Percentiles rank a stretch among this genome's conserved stretches.
phyloP scores from a whole-genome alignment of 2,797 vertebrate genomes.

The Ambastaia sidthimunki region DNA sequence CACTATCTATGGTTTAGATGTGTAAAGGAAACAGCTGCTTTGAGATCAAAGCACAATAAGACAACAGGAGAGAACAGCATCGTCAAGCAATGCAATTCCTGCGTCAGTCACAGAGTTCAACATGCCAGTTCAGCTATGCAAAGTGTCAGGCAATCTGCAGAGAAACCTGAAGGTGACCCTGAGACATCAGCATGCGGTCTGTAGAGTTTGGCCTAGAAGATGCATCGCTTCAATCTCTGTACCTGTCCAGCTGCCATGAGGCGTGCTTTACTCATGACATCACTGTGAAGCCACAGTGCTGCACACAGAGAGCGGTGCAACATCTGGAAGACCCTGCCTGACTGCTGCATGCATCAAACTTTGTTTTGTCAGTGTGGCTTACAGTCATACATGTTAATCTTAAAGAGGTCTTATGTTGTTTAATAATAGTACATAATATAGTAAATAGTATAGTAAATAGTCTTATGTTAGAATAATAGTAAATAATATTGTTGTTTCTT shows the following conservation, averaged over 20 bases:
- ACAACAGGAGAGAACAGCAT: slow-evolving; percentile 38
- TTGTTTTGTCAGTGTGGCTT: slow-evolving; percentile 59
- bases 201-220: slow-evolving; percentile 55
- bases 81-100: slow-evolving; percentile 62
- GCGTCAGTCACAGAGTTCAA: slow-evolving; percentile 49
- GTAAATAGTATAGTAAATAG: too few relatives aligned
- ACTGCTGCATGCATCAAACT: slow-evolving; percentile 50
- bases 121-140: slow-evolving; percentile 48
- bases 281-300: slow-evolving; percentile 66
- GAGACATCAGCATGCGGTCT: slow-evolving; percentile 49
- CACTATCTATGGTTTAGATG: slow-evolving; percentile 2
- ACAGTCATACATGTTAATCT: slow-evolving; percentile 6
- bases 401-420: slow-evolving; percentile 9
- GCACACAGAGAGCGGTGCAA: slow-evolving; percentile 38
- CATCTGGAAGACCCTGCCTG: slow-evolving; percentile 39
- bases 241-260: slow-evolving; percentile 59
- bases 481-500: background rate
- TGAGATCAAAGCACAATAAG: slow-evolving; percentile 1
- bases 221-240: slow-evolving; percentile 54
- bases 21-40: slow-evolving; percentile 19
- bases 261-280: slow-evolving; percentile 66
- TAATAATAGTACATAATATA: too few relatives aligned
- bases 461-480: too few relatives aligned
- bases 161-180: slow-evolving; percentile 57
- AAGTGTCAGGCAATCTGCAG: slow-evolving; percentile 56